These are phyloP conservation scores for Myotis findleyi DNA, from an alignment of 2,797 vertebrate genomes.

Conservation along the genomic window DNA sequence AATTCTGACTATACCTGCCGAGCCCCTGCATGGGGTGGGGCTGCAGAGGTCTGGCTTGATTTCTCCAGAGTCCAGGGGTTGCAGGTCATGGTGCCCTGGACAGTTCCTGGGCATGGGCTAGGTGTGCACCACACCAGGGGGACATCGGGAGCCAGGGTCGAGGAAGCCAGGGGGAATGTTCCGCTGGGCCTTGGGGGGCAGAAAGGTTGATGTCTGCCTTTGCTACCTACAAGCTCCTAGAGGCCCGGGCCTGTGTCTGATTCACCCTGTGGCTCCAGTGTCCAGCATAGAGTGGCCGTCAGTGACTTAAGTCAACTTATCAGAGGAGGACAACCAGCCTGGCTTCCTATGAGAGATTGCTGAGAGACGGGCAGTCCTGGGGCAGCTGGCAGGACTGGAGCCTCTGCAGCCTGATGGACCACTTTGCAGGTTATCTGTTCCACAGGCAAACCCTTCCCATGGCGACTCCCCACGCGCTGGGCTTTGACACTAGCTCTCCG, in stretches of 20 bases:
- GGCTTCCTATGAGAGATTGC: not conserved
- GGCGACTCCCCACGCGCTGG: fast-evolving
- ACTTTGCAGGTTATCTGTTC: not conserved
- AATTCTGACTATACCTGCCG: not conserved
- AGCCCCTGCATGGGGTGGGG: not conserved
- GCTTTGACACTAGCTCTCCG: not conserved
- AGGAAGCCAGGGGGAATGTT: not conserved
- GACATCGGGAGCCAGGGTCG: not conserved
- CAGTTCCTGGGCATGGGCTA: not conserved
- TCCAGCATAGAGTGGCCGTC: not conserved
- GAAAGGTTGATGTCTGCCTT: not conserved
- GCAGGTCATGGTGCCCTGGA: not conserved
- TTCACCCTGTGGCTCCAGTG: not conserved
- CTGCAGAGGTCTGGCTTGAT: not conserved
- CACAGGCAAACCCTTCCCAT: not conserved
- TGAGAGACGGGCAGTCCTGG: not conserved
- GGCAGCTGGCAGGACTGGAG: not conserved
- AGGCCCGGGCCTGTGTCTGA: not conserved
- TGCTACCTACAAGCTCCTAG: not conserved
- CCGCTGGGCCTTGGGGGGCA: not conserved
- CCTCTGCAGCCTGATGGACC: not conserved
- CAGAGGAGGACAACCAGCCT: not conserved
- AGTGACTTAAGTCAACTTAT: not conserved
- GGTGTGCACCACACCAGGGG: not conserved
- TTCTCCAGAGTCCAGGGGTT: not conserved